Base-by-base conservation (phyloP, 2,888 invertebrate species). In the Cheilosia impressa region DNA sequence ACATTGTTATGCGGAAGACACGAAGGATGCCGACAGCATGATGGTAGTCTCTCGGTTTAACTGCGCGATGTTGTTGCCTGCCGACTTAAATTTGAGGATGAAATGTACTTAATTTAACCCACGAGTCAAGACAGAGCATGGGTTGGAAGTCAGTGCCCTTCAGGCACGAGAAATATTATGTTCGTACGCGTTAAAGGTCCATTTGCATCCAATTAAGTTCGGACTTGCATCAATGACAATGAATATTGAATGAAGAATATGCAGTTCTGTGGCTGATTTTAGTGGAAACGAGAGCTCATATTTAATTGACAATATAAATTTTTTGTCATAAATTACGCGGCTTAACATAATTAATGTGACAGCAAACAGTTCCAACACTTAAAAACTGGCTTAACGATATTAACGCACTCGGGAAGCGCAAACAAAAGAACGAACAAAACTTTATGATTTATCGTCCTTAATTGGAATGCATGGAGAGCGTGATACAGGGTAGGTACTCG, bases 381-480 rank as follows among this genome's bases (percentile, higher is more conserved):
- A 10, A 55, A 41, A 57, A 43, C 24, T 5, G 43, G 4, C 7
- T 53, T 15, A 60, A 72, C 27, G 50, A 31, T 53, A 43, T 62
- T 72, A 43, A 43, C 27, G 52, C 17, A 19, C 19, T 9, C 6
- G 5, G n/a, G n/a, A 31, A 55, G 7, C 58, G 63, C 13, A 34
- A 41, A n/a, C 15, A 62, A 58, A 47, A 60, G 7, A 17, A 7
- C 34, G 13, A 50, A 43, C 38, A 57, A 38, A 66, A 45, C 38
- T 73, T 60, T 55, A 47, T 53, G 60, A 80, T 75, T 76, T 38
- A 81, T 76, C 58, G 50, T 57, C 57, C 52, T 69, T 81, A 81
- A 76, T 75, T 75, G 57, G 17, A 58, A 41, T 75, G 68, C 57
- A 68, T 63, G 68, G 15, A 63, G 47, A 43, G 47, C 45, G 24